These are phyloP conservation scores for Pectinophora gossypiella DNA, from an alignment of 1,140 invertebrate species.

Conservation along the genomic window DNA sequence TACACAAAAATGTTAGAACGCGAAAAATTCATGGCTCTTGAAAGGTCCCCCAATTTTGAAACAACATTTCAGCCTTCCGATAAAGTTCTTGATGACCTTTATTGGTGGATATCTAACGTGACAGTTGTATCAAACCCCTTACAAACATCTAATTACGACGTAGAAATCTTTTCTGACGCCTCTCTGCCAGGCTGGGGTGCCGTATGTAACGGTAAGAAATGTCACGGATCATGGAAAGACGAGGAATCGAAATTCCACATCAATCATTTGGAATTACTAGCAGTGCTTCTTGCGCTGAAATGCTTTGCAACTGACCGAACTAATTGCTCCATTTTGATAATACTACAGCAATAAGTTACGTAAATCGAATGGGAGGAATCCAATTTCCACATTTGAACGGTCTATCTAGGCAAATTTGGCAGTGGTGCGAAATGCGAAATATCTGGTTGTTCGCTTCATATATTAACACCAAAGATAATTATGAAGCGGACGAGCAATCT, in stretches of 20 bases:
- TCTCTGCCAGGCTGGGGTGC: not conserved
- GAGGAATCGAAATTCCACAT: not conserved
- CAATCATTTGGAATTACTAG: too few species aligned
- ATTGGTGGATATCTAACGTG: not conserved
- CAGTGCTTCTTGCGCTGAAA: not conserved
- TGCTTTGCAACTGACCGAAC: not conserved
- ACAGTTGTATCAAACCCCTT: not conserved
- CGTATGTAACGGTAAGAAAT: not conserved
- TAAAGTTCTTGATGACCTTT: constrained; percentile 3
- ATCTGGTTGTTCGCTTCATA: too few species aligned
- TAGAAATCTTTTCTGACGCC: not conserved
- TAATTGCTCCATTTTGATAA: not conserved
- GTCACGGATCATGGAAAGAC: not conserved
- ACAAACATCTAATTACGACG: not conserved
- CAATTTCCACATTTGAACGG: too few species aligned
- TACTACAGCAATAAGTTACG: not conserved
- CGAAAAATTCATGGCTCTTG: not conserved
- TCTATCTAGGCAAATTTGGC: too few species aligned
- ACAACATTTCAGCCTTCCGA: constrained; percentile 7
- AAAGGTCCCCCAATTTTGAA: not conserved
- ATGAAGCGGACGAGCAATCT: constrained; percentile 4
- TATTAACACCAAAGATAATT: constrained; percentile 6
- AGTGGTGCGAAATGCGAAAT: not conserved
- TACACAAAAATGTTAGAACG: constrained; percentile 19
- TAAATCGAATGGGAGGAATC: too few species aligned